Conservation (phyloP, 2,888 invertebrate genomes). For the Cantharis rufa region DNA sequence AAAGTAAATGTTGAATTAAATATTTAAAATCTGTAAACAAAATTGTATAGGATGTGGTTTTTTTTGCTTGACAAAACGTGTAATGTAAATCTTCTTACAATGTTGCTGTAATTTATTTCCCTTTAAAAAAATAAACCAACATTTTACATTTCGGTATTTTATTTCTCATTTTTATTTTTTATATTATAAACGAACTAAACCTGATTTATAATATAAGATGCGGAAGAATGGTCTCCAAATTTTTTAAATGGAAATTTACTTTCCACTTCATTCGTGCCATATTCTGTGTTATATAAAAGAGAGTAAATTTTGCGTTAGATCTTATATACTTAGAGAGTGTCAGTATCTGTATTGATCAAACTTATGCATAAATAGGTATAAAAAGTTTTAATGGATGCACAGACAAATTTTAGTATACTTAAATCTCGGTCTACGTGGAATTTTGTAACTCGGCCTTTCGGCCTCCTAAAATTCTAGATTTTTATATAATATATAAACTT, state of each 20-base stretch:
- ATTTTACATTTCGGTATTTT: not conserved
- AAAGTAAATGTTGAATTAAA: not conserved
- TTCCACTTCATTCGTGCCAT: not conserved
- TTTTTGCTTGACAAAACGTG: not conserved
- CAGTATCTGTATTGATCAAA: not conserved
- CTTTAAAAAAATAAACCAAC: not conserved
- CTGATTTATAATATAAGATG: not conserved
- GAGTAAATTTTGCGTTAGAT: not conserved
- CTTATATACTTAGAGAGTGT: not conserved
- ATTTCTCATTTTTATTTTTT: not conserved
- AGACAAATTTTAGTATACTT: too few species aligned
- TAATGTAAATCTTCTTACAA: not conserved
- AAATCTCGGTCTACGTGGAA: not conserved
- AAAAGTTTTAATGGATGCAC: not conserved
- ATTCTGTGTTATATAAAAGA: not conserved
- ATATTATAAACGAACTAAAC: not conserved
- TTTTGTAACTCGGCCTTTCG: not conserved
- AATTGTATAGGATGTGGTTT: not conserved
- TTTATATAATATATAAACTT: not conserved
- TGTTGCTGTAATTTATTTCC: not conserved
- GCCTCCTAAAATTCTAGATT: not conserved
- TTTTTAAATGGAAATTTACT: not conserved
- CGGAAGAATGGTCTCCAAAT: not conserved
- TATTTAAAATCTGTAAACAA: not conserved
- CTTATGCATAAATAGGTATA: not conserved